Base-by-base conservation (phyloP, 2,113 vertebrate species). In the Ophthalmolycus amberensis region DNA sequence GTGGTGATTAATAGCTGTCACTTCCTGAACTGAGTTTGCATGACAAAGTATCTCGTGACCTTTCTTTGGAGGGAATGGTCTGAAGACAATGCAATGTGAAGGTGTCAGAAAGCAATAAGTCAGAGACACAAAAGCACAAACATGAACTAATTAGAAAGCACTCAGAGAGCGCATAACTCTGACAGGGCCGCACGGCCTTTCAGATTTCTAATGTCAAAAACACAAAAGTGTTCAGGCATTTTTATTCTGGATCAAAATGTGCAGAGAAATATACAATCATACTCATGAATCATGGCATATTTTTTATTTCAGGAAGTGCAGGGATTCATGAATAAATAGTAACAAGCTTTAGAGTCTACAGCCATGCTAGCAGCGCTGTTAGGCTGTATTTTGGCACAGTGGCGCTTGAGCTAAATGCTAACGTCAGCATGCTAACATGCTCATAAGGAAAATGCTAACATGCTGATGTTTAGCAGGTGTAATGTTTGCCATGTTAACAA, bases 51-150 rank as follows among this genome's bases (percentile, higher is more conserved):
- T 89, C 69, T 85, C 0, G 6, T 88, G 91, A 93, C 89, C 84
- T 90, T 90, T 90, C 65, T 70, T 81, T 63, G 78, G 56, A 85
- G 82, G 79, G 84, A 88, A 83, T 77, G 80, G 72, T 87, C 64
- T 74, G 78, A 44, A 79, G 76, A 86, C 86, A 78, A 81, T 66
- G 46, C 81, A 83, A 85, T 81, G 79, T 67, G 64, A 83, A 88
- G 66, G 83, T 91, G 88, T 89, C 86, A 83, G 50, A 80, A 80
- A 77, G 80, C 84, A 85, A 82, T 90, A 88, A 75, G 74, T 89
- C 83, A 85, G 64, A 84, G 85, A 82, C 77, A 85, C 79, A 70
- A 75, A 67, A 42, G 56, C 79, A 74, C 70, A 87, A 80, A 77
- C 78, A 82, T 70, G 72, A 86, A 82, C 56, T 85, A 83, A 92